These are phyloP conservation scores for Acrocephalus arundinaceus DNA, from an alignment of 2,113 vertebrate genomes.

Conservation along the genomic window DNA sequence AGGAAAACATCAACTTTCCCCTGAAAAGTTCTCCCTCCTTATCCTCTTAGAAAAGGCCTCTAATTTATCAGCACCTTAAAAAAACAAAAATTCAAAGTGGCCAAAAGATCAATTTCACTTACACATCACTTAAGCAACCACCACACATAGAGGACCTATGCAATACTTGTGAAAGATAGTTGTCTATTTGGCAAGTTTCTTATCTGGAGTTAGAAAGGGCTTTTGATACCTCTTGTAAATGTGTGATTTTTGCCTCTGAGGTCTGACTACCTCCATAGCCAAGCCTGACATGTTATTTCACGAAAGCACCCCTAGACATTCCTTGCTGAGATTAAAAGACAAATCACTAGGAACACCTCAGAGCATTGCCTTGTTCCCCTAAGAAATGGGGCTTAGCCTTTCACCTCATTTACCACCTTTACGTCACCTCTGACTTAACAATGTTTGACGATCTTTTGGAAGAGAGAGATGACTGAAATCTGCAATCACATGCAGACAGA, in stretches of 20 bases:
- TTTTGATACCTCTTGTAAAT: not conserved
- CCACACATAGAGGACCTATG: not conserved
- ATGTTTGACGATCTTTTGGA: fast-evolving
- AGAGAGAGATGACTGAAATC: not conserved
- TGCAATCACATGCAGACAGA: not conserved
- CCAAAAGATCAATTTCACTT: not conserved
- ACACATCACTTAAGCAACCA: not conserved
- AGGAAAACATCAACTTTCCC: not conserved
- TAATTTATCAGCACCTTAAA: not conserved
- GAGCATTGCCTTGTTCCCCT: not conserved
- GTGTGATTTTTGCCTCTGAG: not conserved
- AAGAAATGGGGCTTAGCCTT: not conserved
- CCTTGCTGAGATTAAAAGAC: not conserved
- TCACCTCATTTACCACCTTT: not conserved
- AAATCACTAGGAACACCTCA: not conserved
- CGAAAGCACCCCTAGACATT: not conserved
- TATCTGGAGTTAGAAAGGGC: not conserved
- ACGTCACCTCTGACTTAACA: not conserved
- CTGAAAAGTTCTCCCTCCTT: not conserved
- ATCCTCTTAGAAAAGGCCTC: not conserved
- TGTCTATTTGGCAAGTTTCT: not conserved
- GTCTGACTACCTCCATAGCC: not conserved
- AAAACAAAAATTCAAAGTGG: not conserved
- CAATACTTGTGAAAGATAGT: not conserved
- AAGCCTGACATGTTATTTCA: not conserved